Base-by-base conservation (phyloP, 2,888 invertebrate species). In the Anaspis maculata region DNA sequence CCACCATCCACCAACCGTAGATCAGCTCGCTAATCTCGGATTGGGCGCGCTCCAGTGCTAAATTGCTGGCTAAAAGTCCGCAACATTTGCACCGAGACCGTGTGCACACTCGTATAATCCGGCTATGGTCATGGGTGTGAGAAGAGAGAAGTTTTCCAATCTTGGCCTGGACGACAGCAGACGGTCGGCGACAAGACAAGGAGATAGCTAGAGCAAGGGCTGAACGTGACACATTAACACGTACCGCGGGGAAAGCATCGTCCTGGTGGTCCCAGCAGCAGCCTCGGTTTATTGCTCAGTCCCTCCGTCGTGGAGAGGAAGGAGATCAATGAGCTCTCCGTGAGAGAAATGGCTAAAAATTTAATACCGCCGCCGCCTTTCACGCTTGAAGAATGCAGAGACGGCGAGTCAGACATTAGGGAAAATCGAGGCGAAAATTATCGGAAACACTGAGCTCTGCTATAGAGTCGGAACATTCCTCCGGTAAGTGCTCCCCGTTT, bases 171-270 rank as follows among this genome's bases (percentile, higher is more conserved):
- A 42, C 44, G 49, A 48, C 49, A 49, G 46, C n/a, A n/a, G n/a
- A n/a, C n/a, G n/a, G n/a, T n/a, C n/a, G n/a, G n/a, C n/a, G 42
- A 40, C 41, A 53, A 45, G 53, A 50, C 25, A 32, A 40, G 15
- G 42, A 46, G 54, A 53, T 54, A 48, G 54, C 56, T 46, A 49
- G 52, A 49, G 55, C 56, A 46, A 49, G 52, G 49, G 55, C 50
- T 51, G 56, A 52, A 63, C 60, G 61, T 62, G 62, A 59, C 61
- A 59, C 62, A 63, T 62, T 62, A 63, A 60, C 63, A 62, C 61
- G 61, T 62, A 51, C 52, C 49, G 40, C 42, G 27, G 45, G 44
- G 44, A 32, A 21, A 26, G 25, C 29, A 53, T 53, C 39, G 13
- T 13, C 30, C 25, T 19, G 6, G n/a, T n/a, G n/a, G n/a, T n/a